Percentiles rank a stretch among this genome's conserved stretches.
phyloP scores from a whole-genome alignment of 30 jellyfish, hydroid and myxozoan genomes.

The Turritopsis dohrnii region DNA sequence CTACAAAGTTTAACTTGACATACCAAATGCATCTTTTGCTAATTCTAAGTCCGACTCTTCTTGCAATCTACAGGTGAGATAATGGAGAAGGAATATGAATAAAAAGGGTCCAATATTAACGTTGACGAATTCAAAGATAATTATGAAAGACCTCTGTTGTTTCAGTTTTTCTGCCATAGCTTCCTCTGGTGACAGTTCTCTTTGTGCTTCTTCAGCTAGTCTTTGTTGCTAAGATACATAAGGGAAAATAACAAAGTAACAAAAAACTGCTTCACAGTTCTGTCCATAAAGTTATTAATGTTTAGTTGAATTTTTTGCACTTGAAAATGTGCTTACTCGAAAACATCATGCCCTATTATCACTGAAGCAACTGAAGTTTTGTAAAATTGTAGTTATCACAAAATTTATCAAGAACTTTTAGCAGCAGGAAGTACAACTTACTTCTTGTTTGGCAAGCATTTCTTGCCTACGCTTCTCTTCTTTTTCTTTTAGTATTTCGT shows the following conservation, averaged over 20 bases:
- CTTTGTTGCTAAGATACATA: constrained; percentile 44
- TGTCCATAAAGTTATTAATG: too few species aligned
- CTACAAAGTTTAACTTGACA: neutral
- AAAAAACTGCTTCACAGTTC: too few species aligned
- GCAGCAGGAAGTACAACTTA: constrained; percentile 5
- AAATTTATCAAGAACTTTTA: too few species aligned
- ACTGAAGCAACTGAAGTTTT: too few species aligned
- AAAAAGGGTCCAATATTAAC: neutral
- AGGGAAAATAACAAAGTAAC: too few species aligned
- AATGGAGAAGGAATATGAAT: neutral
- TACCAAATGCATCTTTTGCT: constrained; percentile 93
- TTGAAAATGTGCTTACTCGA: too few species aligned
- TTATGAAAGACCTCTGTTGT: constrained; percentile 49
- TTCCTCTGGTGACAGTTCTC: constrained; percentile 80
- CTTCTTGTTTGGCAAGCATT: constrained; percentile 57
- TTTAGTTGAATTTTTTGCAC: too few species aligned
- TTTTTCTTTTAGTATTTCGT: constrained; percentile 59
- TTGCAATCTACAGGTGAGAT: constrained; percentile 50
- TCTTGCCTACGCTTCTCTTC: constrained; percentile 68
- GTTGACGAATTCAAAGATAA: neutral
- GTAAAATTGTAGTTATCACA: too few species aligned
- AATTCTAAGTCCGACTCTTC: constrained; percentile 91
- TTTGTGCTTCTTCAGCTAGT: constrained; percentile 47
- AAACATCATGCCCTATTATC: too few species aligned
- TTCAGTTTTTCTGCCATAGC: constrained; percentile 62